phyloP scores from a whole-genome alignment of 2,113 vertebrate species.

The Epinephelus fuscoguttatus region DNA sequence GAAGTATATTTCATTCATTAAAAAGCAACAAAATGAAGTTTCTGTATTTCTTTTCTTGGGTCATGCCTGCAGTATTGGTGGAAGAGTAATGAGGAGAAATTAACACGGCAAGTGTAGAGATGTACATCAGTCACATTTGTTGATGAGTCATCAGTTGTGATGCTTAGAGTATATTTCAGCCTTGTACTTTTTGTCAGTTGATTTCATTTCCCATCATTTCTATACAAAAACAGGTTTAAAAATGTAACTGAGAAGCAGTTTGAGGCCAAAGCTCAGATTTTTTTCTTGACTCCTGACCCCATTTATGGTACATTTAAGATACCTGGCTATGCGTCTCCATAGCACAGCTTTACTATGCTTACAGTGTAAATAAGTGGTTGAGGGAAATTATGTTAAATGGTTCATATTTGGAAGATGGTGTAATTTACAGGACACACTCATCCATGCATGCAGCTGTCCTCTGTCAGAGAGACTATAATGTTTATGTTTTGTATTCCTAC shows the following conservation, averaged over 20 bases:
- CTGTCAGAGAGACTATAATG: constrained; percentile 17
- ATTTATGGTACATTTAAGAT: constrained; percentile 9
- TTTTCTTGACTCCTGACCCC: not conserved
- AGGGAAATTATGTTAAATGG: constrained; percentile 21
- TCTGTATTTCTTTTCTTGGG: constrained; percentile 16
- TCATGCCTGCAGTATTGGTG: not conserved
- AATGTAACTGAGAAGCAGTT: not conserved
- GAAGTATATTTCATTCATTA: constrained; percentile 72
- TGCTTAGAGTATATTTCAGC: not conserved
- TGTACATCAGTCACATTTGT: not conserved
- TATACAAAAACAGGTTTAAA: not conserved
- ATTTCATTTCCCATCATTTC: not conserved
- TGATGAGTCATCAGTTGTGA: constrained; percentile 17
- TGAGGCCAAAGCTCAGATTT: constrained; percentile 8
- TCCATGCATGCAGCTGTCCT: constrained; percentile 25
- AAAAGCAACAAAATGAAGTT: constrained; percentile 59
- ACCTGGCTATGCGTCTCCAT: not conserved
- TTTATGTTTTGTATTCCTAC: constrained; percentile 46
- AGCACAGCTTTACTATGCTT: constrained; percentile 18
- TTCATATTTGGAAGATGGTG: constrained; percentile 10
- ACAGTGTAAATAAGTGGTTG: constrained; percentile 30
- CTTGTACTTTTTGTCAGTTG: not conserved
- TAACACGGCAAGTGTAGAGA: not conserved
- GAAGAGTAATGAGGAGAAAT: not conserved
- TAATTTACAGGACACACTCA: constrained; percentile 3